These are phyloP conservation scores for Antrozous pallidus DNA, from an alignment of 2,797 vertebrate genomes.

Conservation along the genomic window DNA sequence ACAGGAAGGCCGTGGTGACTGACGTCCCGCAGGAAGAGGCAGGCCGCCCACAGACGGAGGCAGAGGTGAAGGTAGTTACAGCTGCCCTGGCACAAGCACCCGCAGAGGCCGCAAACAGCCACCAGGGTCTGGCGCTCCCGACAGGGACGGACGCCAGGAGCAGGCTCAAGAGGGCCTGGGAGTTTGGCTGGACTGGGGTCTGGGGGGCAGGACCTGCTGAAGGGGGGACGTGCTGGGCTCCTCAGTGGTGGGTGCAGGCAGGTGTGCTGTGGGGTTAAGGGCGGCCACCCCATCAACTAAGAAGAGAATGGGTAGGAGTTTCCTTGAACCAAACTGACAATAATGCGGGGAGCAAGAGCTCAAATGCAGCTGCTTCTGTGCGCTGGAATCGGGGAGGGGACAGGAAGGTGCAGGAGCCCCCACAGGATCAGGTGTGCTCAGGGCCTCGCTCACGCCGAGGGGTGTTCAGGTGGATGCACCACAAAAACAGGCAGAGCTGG, in stretches of 20 bases:
- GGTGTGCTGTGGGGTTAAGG: neutral
- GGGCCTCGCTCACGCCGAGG: neutral
- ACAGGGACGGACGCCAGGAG: neutral
- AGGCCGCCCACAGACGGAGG: neutral
- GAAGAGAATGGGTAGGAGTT: neutral
- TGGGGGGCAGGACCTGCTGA: neutral
- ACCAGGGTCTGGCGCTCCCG: no score
- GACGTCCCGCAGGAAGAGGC: neutral
- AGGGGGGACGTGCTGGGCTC: neutral
- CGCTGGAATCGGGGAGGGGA: no score
- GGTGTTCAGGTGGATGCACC: neutral
- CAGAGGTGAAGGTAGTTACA: no score
- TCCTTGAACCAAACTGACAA: neutral
- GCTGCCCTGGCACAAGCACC: no score
- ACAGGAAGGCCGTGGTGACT: no score
- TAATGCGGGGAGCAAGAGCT: neutral
- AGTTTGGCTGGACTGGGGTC: neutral
- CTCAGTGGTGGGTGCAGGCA: no score
- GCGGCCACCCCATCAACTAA: neutral
- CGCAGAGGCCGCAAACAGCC: no score
- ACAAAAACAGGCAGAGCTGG: neutral
- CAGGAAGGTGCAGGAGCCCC: neutral
- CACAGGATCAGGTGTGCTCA: no score
- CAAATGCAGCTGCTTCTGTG: accelerated
- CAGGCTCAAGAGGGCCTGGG: neutral